A percentile compares a stretch with the other conserved stretches of the same genome.
Conservation (phyloP, 2,113 vertebrate species). For the Barnardius zonarius region DNA sequence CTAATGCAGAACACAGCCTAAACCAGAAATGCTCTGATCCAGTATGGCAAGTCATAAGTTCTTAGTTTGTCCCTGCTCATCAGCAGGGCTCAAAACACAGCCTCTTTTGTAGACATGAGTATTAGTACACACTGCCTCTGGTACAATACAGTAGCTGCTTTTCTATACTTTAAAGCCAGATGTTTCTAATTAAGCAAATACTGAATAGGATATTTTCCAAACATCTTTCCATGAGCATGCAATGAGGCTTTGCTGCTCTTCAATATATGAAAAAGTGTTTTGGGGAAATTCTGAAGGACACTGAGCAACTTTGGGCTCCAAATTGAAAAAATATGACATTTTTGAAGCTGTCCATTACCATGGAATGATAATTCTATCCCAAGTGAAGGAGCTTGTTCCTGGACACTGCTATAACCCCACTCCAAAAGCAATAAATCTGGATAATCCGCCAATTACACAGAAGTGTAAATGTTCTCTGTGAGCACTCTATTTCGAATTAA, state of each 20-base stretch:
- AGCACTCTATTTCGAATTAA: background rate
- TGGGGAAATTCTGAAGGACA: background rate
- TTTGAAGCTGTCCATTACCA: background rate
- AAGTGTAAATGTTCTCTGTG: background rate
- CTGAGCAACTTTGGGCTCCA: background rate
- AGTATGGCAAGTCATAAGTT: background rate
- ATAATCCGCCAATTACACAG: background rate
- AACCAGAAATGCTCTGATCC: background rate
- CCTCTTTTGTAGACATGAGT: background rate
- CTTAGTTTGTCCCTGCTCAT: background rate
- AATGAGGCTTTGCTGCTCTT: background rate
- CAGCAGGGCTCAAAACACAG: background rate
- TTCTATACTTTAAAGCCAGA: background rate
- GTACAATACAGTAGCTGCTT: slow-evolving; percentile 51
- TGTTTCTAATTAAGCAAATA: slow-evolving; percentile 46
- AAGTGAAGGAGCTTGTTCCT: background rate
- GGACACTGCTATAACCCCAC: background rate
- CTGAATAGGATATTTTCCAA: slow-evolving; percentile 30
- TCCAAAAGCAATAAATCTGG: background rate
- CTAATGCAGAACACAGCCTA: background rate
- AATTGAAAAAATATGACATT: background rate
- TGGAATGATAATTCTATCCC: background rate
- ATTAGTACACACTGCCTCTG: background rate
- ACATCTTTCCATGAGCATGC: background rate
- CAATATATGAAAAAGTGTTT: background rate